phyloP scores from a whole-genome alignment of 2,888 invertebrate species.

The Caradrina clavipalpis region DNA sequence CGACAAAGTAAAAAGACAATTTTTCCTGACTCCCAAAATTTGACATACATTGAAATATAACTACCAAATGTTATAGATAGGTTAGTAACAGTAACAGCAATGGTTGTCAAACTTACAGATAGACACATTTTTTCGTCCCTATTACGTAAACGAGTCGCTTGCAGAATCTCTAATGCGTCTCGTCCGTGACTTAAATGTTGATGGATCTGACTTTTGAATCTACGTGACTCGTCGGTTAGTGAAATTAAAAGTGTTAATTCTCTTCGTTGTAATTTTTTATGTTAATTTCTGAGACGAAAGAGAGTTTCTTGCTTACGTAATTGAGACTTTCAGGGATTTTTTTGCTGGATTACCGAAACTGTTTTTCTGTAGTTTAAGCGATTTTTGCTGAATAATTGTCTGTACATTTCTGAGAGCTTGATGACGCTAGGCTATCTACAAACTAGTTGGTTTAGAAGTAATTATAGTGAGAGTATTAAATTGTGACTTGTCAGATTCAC shows the following conservation, averaged over 20 bases:
- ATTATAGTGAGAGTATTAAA: neutral
- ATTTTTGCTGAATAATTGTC: neutral
- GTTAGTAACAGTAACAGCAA: constrained; percentile 3
- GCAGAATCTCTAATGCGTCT: constrained; percentile 54
- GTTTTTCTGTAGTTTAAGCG: neutral
- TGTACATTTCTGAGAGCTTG: neutral
- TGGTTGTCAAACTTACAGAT: constrained; percentile 16
- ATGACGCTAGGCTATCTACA: neutral
- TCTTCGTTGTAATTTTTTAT: constrained; percentile 41
- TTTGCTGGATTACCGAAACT: neutral
- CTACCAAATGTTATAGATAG: too few species aligned
- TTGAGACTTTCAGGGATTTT: constrained; percentile 16
- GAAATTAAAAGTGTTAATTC: constrained; percentile 65
- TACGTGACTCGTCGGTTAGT: constrained; percentile 56
- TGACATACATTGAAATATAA: constrained; percentile 3
- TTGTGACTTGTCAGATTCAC: too few species aligned
- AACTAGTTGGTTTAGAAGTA: neutral
- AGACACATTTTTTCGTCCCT: constrained; percentile 22
- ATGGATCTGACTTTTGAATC: constrained; percentile 41
- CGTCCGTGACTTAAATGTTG: constrained; percentile 55
- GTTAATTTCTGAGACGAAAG: constrained; percentile 35
- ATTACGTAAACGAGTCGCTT: constrained; percentile 55
- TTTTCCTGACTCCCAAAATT: neutral
- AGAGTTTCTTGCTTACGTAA: constrained; percentile 37
- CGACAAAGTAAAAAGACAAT: neutral